Evolutionary conservation across 2,888 invertebrate species (phyloP).

Genomic region (Scaptomyza caliginosa): DNA sequence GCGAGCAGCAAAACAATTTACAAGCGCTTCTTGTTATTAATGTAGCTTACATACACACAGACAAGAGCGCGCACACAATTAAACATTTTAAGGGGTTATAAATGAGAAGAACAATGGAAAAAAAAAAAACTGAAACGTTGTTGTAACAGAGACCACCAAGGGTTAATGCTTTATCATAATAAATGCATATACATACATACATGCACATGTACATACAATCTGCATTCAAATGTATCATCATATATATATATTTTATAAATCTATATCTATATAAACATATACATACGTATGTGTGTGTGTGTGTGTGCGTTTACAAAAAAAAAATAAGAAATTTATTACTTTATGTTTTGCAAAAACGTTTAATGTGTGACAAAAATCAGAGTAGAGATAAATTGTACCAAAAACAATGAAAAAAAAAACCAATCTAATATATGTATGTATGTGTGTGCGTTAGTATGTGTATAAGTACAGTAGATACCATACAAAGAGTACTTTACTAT

Average conservation of each 20-base stretch:
- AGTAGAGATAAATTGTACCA: too few species aligned
- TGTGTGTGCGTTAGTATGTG: conserved; percentile 2
- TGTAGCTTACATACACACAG: background rate
- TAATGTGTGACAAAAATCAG: conserved; percentile 43
- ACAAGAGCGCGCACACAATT: conserved; percentile 14
- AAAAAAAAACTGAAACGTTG: conserved; percentile 52
- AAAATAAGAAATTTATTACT: conserved; percentile 6
- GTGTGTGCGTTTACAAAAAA: too few species aligned
- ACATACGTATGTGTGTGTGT: background rate
- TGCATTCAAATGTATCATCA: too few species aligned
- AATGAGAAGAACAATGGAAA: conserved; percentile 11
- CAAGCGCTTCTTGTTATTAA: background rate
- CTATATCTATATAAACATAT: background rate
- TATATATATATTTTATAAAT: conserved; percentile 36
- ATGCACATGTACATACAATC: background rate
- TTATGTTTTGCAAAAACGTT: conserved; percentile 26
- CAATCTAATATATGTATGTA: conserved; percentile 5
- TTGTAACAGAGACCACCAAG: conserved; percentile 84
- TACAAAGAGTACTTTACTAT: conserved; percentile 20
- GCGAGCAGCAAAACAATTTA: background rate
- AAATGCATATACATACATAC: conserved; percentile 29
- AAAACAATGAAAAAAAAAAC: too few species aligned
- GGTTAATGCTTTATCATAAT: conserved; percentile 81
- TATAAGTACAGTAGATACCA: background rate
- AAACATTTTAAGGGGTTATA: too few species aligned